phyloP scores from a whole-genome alignment of 2,888 invertebrate species.

The Seladonia tumulorum region DNA sequence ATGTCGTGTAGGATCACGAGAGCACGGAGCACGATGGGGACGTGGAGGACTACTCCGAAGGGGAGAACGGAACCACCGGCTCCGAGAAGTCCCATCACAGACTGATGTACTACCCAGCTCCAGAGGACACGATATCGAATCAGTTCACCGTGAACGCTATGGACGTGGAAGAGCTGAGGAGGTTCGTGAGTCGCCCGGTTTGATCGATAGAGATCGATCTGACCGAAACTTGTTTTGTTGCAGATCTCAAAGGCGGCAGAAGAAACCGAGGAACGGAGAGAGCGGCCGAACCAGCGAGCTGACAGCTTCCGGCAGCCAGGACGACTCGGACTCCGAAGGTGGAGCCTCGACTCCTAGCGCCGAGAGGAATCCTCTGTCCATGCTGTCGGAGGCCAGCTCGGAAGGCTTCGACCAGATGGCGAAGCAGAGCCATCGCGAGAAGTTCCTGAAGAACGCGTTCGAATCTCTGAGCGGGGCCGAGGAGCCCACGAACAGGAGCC shows the following conservation, averaged over 20 bases:
- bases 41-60: slow-evolving; percentile 94
- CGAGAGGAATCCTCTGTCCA: slow-evolving; percentile 90
- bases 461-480: slow-evolving; percentile 90
- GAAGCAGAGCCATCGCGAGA: slow-evolving; percentile 85
- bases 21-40: slow-evolving; percentile 95
- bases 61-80: slow-evolving; percentile 87
- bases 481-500: slow-evolving; percentile 76
- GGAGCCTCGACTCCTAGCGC: slow-evolving; percentile 92
- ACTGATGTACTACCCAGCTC: slow-evolving; percentile 91
- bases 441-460: slow-evolving; percentile 88
- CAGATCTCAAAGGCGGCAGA: slow-evolving; percentile 80
- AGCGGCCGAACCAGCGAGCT: slow-evolving; percentile 79
- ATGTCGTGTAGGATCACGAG: slow-evolving; percentile 83
- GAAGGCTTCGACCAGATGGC: slow-evolving; percentile 88
- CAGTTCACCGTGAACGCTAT: slow-evolving; percentile 95
- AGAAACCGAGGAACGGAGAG: slow-evolving; percentile 77
- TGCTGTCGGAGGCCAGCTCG: slow-evolving; percentile 90
- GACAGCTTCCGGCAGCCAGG: slow-evolving; percentile 87
- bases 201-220: not conserved
- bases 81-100: slow-evolving; percentile 88
- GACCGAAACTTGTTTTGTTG: not conserved
- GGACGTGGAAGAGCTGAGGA: slow-evolving; percentile 93
- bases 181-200: slow-evolving; percentile 81
- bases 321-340: slow-evolving; percentile 88
- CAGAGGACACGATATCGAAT: slow-evolving; percentile 87